These are phyloP conservation scores for Sipha flava DNA, from an alignment of 1,140 invertebrate species.

Conservation along the genomic window DNA sequence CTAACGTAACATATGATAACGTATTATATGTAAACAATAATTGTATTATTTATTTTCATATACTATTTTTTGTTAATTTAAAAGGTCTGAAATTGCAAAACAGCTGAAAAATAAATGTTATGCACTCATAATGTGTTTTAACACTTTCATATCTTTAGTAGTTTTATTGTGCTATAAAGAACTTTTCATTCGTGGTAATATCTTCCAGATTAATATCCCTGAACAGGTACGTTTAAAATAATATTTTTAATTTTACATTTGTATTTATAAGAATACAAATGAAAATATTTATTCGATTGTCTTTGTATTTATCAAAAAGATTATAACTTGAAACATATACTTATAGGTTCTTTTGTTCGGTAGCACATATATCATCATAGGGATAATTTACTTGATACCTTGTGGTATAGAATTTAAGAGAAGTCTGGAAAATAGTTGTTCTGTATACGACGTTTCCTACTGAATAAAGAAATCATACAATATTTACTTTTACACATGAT, in stretches of 20 bases:
- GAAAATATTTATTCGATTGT: too few relatives aligned
- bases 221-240: background rate
- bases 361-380: background rate
- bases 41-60: background rate
- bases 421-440: background rate
- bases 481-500: too few relatives aligned
- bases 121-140: background rate
- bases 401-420: background rate
- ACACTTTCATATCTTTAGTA: background rate
- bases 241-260: too few relatives aligned
- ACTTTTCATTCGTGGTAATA: background rate
- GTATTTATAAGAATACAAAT: too few relatives aligned
- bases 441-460: background rate
- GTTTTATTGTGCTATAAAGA: background rate
- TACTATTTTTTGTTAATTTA: background rate
- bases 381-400: background rate
- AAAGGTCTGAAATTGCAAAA: conserved; percentile 10
- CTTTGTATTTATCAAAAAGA: too few relatives aligned
- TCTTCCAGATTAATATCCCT: background rate
- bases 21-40: too few relatives aligned
- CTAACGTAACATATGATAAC: too few relatives aligned
- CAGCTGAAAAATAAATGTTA: conserved; percentile 13
- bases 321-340: too few relatives aligned
- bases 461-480: background rate
- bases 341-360: background rate